These are phyloP conservation scores for Agapetus fuscipes DNA, from an alignment of 2,888 invertebrate genomes.

Conservation along the genomic window DNA sequence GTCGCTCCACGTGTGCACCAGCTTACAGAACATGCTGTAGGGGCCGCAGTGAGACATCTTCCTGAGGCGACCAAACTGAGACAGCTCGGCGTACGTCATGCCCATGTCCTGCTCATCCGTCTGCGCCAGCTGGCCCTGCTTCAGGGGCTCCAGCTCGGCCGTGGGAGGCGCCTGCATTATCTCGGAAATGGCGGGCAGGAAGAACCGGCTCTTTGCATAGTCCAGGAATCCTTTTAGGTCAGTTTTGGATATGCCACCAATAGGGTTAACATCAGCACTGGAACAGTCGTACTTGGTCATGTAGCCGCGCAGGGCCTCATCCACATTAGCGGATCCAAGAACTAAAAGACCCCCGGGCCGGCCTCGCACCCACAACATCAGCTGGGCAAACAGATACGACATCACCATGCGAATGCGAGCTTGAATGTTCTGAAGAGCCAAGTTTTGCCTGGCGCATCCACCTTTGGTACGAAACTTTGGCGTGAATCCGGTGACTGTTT, in stretches of 20 bases:
- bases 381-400: constrained; percentile 92
- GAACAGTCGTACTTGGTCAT: constrained; percentile 99
- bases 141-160: constrained; percentile 89
- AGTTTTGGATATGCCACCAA: constrained; percentile 94
- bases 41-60: constrained; percentile 84
- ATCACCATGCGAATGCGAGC: constrained; percentile 94
- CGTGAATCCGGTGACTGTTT: constrained; percentile 64
- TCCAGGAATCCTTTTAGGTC: constrained; percentile 73
- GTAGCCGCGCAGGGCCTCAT: constrained; percentile 93
- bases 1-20: constrained; percentile 75
- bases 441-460: constrained; percentile 83
- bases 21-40: constrained; percentile 90
- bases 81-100: constrained; percentile 92
- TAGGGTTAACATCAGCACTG: constrained; percentile 96
- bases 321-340: constrained; percentile 88
- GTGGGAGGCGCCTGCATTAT: constrained; percentile 89
- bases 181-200: constrained; percentile 60
- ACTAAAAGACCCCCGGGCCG: constrained; percentile 87
- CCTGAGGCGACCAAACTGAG: constrained; percentile 76
- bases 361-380: constrained; percentile 83
- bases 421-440: constrained; percentile 96
- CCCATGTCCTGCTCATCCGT: constrained; percentile 95
- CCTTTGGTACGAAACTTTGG: constrained; percentile 80
- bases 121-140: constrained; percentile 72
- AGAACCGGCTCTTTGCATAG: constrained; percentile 67